Evolutionary conservation across 2,888 invertebrate genomes (phyloP).

Genomic region (Gymnosoma rotundatum): DNA sequence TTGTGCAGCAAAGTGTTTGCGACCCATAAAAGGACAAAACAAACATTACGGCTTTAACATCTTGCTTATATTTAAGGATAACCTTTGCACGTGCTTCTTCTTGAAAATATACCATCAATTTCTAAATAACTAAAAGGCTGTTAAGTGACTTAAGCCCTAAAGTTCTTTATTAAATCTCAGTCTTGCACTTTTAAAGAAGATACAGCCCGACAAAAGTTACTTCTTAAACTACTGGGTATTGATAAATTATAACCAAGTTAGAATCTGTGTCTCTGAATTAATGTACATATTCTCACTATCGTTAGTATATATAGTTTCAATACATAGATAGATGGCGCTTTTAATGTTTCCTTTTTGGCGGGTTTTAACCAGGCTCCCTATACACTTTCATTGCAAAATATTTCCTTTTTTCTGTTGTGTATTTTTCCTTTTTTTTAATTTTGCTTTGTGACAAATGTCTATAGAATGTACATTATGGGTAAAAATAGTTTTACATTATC

Average conservation of each 20-base stretch:
- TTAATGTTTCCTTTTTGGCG: constrained; percentile 74
- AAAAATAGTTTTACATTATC: constrained; percentile 57
- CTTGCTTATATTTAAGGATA: too few relatives aligned
- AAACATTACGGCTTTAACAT: too few relatives aligned
- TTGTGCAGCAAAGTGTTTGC: too few relatives aligned
- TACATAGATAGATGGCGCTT: constrained; percentile 70
- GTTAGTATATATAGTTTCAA: constrained; percentile 39
- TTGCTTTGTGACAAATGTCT: constrained; percentile 62
- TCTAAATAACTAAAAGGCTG: too few relatives aligned
- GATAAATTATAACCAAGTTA: not conserved
- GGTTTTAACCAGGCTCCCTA: constrained; percentile 65
- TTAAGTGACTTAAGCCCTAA: too few relatives aligned
- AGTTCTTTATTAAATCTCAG: too few relatives aligned
- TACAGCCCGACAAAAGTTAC: not conserved
- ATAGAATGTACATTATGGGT: constrained; percentile 52
- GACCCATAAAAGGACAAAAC: too few relatives aligned
- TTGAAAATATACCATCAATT: too few relatives aligned
- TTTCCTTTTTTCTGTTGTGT: constrained; percentile 41
- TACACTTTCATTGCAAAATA: constrained; percentile 48
- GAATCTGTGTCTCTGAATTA: not conserved
- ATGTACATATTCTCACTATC: constrained; percentile 16
- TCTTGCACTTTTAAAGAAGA: not conserved
- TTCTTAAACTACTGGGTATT: constrained; percentile 13
- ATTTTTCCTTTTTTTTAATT: constrained; percentile 2
- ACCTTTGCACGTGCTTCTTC: too few relatives aligned